A percentile compares a stretch with the other conserved stretches of the same genome.
phyloP scores from a whole-genome alignment of 2,797 vertebrate species.

The Epinephelus coioides region DNA sequence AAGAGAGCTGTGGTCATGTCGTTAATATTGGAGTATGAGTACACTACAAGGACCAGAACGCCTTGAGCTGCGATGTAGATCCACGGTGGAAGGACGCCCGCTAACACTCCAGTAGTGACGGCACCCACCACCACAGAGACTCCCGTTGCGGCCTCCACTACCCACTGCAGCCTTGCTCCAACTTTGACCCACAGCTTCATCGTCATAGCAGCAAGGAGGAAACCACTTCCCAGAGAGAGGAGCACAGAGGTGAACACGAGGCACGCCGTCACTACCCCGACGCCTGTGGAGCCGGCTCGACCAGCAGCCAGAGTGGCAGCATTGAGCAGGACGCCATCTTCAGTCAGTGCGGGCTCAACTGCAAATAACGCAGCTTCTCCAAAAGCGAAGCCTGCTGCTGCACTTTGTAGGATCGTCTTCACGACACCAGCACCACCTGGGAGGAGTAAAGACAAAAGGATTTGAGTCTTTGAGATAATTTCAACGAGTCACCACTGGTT shows the following conservation, averaged over 20 bases:
- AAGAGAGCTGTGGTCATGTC: conserved; percentile 73
- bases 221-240: conserved; percentile 70
- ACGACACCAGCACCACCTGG: conserved; percentile 39
- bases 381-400: conserved; percentile 70
- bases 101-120: conserved; percentile 53
- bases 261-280: conserved; percentile 62
- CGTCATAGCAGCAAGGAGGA: conserved; percentile 64
- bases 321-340: conserved; percentile 52
- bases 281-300: conserved; percentile 63
- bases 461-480: not conserved
- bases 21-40: conserved; percentile 68
- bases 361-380: conserved; percentile 66
- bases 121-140: conserved; percentile 61
- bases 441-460: not conserved
- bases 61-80: conserved; percentile 55
- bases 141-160: conserved; percentile 47
- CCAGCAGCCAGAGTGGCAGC: conserved; percentile 44
- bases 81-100: conserved; percentile 62
- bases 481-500: not conserved
- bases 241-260: conserved; percentile 69
- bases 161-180: conserved; percentile 28
- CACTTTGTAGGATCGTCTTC: conserved; percentile 43
- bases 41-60: conserved; percentile 60
- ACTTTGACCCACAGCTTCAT: conserved; percentile 54
- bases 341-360: conserved; percentile 47